A percentile compares a stretch with the other conserved stretches of the same genome.
Evolutionary conservation across 2,888 invertebrate genomes (phyloP).

Genomic region (Cantharis lateralis): DNA sequence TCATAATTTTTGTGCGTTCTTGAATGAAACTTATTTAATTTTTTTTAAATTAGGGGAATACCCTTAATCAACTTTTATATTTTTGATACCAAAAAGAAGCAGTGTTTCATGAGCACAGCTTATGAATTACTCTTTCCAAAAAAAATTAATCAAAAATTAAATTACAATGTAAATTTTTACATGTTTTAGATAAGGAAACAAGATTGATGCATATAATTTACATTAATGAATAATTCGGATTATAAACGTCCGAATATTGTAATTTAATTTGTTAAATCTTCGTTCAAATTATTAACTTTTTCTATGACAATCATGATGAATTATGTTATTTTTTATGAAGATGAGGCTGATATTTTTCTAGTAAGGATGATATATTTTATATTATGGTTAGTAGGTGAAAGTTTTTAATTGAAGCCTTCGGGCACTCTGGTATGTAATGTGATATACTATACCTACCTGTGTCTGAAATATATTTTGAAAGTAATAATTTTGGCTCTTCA

Average conservation of each 20-base stretch:
- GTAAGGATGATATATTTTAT: background rate
- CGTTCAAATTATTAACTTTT: background rate
- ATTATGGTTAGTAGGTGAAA: background rate
- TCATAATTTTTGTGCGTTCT: too few relatives aligned
- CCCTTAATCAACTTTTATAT: too few relatives aligned
- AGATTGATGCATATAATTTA: background rate
- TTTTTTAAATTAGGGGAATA: too few relatives aligned
- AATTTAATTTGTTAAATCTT: background rate
- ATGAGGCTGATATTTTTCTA: background rate
- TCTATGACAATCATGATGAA: background rate
- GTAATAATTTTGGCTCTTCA: background rate
- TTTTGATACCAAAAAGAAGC: too few relatives aligned
- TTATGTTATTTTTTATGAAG: background rate
- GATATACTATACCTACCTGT: background rate
- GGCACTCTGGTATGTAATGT: background rate
- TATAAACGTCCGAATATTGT: background rate
- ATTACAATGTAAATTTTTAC: background rate
- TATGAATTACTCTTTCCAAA: too few relatives aligned
- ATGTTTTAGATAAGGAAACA: background rate
- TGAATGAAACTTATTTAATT: too few relatives aligned
- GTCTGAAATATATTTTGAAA: background rate
- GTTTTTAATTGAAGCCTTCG: background rate
- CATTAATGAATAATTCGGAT: background rate
- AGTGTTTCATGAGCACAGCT: too few relatives aligned
- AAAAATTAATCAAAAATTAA: background rate